A percentile compares a stretch with the other conserved stretches of the same genome.
Conservation (phyloP, 2,113 vertebrate genomes). For the Heterocephalus glaber region DNA sequence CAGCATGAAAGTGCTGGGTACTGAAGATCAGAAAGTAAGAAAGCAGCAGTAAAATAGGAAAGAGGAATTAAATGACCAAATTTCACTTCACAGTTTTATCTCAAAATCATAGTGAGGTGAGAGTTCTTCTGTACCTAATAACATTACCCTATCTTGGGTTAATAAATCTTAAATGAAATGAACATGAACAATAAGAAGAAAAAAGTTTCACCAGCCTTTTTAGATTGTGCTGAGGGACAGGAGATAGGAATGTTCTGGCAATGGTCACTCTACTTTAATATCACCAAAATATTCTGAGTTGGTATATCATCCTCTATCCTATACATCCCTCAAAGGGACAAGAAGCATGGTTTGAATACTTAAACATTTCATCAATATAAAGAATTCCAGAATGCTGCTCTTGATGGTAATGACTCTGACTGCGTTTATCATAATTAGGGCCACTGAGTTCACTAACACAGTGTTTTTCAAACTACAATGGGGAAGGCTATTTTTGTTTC, state of each 20-base stretch:
- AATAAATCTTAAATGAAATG: not conserved
- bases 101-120: not conserved
- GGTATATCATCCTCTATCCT: not conserved
- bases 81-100: not conserved
- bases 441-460: not conserved
- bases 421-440: not conserved
- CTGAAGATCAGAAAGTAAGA: not conserved
- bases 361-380: not conserved
- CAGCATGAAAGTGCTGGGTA: not conserved
- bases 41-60: not conserved
- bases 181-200: not conserved
- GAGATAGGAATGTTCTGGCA: not conserved
- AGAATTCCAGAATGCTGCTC: not conserved
- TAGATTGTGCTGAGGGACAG: not conserved
- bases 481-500: not conserved
- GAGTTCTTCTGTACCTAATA: not conserved
- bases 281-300: not conserved
- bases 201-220: not conserved
- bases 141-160: not conserved
- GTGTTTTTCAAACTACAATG: not conserved
- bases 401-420: not conserved
- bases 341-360: not conserved
- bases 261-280: not conserved
- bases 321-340: not conserved
- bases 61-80: not conserved